These are phyloP conservation scores for Halcyon chelicuti DNA, from an alignment of 2,797 vertebrate genomes.

Conservation along the genomic window DNA sequence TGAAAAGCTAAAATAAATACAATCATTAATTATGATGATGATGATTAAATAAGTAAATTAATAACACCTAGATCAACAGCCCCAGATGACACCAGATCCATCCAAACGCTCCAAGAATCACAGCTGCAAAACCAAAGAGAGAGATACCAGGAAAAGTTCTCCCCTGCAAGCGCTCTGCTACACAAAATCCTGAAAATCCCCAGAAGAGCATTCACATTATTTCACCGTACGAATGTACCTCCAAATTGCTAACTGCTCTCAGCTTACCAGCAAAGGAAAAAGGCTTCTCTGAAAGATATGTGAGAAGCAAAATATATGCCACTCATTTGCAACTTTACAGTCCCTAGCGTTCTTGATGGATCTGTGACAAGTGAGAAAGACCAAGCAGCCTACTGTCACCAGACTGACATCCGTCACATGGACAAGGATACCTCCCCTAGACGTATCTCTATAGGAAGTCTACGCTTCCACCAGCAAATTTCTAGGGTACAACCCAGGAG, in stretches of 20 bases:
- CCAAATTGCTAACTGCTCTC: background rate
- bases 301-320: background rate
- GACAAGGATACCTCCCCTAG: background rate
- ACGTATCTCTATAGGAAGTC: background rate
- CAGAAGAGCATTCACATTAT: background rate
- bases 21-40: background rate
- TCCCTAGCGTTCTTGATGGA: background rate
- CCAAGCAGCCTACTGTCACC: background rate
- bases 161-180: background rate
- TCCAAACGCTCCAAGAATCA: background rate
- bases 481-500: background rate
- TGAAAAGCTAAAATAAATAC: background rate
- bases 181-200: background rate
- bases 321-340: background rate
- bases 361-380: background rate
- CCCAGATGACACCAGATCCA: background rate
- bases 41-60: background rate
- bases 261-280: background rate
- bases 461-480: background rate
- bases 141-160: background rate
- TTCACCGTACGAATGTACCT: background rate
- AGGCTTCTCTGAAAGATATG: background rate
- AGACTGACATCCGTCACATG: background rate
- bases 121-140: background rate
- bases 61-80: background rate